Evolutionary conservation across 30 jellyfish, hydroid and myxozoan species (phyloP).

Genomic region (Pelagia noctiluca): DNA sequence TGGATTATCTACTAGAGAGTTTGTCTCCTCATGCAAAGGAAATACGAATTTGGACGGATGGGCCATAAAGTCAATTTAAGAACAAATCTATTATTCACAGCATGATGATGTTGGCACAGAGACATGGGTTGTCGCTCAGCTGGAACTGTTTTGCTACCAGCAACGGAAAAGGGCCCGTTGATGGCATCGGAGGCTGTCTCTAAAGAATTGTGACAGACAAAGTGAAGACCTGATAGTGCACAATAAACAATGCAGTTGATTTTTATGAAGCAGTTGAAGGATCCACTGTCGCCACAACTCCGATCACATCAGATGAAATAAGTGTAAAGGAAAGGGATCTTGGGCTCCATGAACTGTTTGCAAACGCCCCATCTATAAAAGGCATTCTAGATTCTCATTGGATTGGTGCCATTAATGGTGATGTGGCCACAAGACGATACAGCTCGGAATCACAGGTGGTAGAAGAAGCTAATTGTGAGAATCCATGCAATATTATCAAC

Average conservation of each 20-base stretch:
- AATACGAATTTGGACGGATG: too few species aligned
- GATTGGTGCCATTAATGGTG: neutral
- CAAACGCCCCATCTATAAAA: neutral
- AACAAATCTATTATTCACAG: too few species aligned
- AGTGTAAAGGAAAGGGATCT: neutral
- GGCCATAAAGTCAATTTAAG: too few species aligned
- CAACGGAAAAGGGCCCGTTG: neutral
- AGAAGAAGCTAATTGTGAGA: neutral
- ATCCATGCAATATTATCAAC: neutral
- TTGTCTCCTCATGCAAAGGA: too few species aligned
- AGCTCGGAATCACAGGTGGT: neutral
- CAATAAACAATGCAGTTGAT: slow-evolving; percentile 13
- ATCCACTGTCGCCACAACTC: neutral
- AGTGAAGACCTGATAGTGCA: slow-evolving; percentile 17
- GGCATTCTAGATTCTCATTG: neutral
- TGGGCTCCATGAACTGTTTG: neutral
- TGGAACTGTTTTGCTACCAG: neutral
- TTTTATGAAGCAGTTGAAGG: slow-evolving; percentile 9
- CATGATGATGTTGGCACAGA: too few species aligned
- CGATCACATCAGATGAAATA: neutral
- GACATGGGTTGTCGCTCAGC: too few species aligned
- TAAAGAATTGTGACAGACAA: slow-evolving; percentile 17
- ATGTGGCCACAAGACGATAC: neutral
- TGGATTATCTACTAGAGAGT: too few species aligned
- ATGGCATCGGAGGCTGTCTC: slow-evolving; percentile 4